These are phyloP conservation scores for Zaprionus inermis DNA, from an alignment of 1,140 invertebrate genomes.

Conservation along the genomic window DNA sequence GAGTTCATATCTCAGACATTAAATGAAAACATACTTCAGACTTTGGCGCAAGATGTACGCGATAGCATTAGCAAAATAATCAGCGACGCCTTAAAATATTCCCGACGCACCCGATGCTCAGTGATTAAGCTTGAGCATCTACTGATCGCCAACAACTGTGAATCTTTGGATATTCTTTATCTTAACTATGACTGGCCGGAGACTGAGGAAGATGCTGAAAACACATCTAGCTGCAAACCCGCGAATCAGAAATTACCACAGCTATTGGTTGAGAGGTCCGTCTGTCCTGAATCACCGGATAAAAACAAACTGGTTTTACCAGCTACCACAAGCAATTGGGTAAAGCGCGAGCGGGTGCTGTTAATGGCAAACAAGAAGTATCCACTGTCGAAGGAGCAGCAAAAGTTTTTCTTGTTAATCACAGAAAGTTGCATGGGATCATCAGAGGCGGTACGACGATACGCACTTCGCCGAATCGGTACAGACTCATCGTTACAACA, in stretches of 20 bases:
- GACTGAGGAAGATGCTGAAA: not conserved
- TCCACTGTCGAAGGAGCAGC: conserved; percentile 43
- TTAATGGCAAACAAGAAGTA: conserved; percentile 25
- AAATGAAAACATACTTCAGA: not conserved
- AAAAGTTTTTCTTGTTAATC: conserved; percentile 29
- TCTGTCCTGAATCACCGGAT: not conserved
- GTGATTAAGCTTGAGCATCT: conserved; percentile 14
- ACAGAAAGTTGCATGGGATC: conserved; percentile 24
- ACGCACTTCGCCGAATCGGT: conserved; percentile 16
- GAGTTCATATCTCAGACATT: not conserved
- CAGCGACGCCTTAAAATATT: conserved; percentile 2
- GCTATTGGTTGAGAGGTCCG: not conserved
- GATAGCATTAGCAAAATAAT: not conserved
- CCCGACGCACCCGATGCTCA: conserved; percentile 4
- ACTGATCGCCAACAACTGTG: not conserved
- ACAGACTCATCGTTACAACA: conserved; percentile 39
- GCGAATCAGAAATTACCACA: not conserved
- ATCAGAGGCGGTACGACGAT: conserved; percentile 9
- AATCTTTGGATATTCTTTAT: conserved; percentile 8
- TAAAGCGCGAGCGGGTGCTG: conserved; percentile 27
- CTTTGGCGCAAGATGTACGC: conserved; percentile 3
- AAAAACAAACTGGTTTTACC: not conserved
- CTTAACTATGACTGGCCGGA: conserved; percentile 1
- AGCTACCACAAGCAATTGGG: conserved; percentile 3
- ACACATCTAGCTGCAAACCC: not conserved